A percentile compares a stretch with the other conserved stretches of the same genome.
Conservation (phyloP, 1,140 invertebrate genomes). For the Marisa cornuarietis region DNA sequence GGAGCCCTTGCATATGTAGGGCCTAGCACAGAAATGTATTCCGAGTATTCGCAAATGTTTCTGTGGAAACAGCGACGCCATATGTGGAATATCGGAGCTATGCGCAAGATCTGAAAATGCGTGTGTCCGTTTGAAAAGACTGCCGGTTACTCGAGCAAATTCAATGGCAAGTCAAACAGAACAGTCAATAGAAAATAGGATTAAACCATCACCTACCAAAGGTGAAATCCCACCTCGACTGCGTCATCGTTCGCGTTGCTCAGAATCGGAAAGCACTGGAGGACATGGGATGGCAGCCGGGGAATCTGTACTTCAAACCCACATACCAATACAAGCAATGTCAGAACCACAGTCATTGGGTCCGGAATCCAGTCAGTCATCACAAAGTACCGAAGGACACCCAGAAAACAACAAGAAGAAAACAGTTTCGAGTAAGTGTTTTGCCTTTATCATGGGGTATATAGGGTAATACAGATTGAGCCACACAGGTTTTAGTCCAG, state of each 20-base stretch:
- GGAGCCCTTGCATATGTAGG: too few species aligned
- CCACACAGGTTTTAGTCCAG: too few species aligned
- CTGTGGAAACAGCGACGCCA: too few species aligned
- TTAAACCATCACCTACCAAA: slow-evolving; percentile 11
- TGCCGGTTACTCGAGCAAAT: background rate
- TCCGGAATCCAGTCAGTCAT: background rate
- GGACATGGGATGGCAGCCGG: too few species aligned
- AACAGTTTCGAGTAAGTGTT: background rate
- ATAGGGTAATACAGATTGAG: too few species aligned
- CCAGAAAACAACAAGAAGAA: background rate
- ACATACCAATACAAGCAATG: background rate
- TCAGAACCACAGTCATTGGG: background rate
- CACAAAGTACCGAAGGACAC: background rate
- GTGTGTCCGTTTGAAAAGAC: too few species aligned
- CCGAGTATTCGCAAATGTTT: too few species aligned
- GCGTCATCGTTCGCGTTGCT: slow-evolving; percentile 25
- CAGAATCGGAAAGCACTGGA: slow-evolving; percentile 23
- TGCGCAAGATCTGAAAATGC: too few species aligned
- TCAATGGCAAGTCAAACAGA: background rate
- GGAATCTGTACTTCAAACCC: too few species aligned
- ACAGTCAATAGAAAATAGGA: background rate
- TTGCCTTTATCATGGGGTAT: too few species aligned
- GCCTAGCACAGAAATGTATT: too few species aligned
- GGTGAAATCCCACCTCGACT: slow-evolving; percentile 22
- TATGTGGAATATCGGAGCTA: too few species aligned